These are phyloP conservation scores for Tyrophagus putrescentiae DNA, from an alignment of 1,140 invertebrate species.

Conservation along the genomic window DNA sequence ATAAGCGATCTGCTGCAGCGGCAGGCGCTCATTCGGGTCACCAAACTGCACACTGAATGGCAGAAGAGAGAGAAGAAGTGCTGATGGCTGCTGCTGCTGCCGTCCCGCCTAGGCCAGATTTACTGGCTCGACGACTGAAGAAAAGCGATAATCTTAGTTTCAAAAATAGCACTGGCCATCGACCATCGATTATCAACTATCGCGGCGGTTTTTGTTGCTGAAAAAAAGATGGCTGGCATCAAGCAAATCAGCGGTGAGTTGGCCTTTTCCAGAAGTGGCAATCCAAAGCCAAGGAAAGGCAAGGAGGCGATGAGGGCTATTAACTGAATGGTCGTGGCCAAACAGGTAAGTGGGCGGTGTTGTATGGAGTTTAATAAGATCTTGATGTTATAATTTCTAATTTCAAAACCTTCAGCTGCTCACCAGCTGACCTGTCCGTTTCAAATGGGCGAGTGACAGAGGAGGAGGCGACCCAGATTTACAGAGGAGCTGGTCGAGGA, in stretches of 20 bases:
- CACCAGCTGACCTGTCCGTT: slow-evolving; percentile 12
- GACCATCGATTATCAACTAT: no score
- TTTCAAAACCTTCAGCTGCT: no score
- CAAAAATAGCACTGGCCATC: neutral
- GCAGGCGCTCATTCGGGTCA: no score
- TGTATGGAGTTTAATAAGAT: no score
- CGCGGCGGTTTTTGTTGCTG: no score
- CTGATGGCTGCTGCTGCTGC: no score
- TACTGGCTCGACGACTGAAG: neutral
- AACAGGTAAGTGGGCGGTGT: no score
- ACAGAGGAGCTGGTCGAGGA: slow-evolving; percentile 8
- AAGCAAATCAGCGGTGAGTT: slow-evolving; percentile 1
- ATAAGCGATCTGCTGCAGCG: no score
- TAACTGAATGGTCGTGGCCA: slow-evolving; percentile 19
- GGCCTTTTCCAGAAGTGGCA: neutral
- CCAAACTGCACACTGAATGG: no score
- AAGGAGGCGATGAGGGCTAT: neutral
- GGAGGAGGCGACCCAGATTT: slow-evolving; percentile 22
- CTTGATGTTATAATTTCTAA: no score
- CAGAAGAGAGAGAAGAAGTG: no score
- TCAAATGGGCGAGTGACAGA: slow-evolving; percentile 21
- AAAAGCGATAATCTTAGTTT: no score
- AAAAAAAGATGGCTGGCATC: slow-evolving; percentile 5
- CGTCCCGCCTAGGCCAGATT: neutral
- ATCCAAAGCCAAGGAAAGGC: slow-evolving; percentile 8